Evolutionary conservation across 2,888 invertebrate genomes (phyloP).

Genomic region (Doris montereyensis): DNA sequence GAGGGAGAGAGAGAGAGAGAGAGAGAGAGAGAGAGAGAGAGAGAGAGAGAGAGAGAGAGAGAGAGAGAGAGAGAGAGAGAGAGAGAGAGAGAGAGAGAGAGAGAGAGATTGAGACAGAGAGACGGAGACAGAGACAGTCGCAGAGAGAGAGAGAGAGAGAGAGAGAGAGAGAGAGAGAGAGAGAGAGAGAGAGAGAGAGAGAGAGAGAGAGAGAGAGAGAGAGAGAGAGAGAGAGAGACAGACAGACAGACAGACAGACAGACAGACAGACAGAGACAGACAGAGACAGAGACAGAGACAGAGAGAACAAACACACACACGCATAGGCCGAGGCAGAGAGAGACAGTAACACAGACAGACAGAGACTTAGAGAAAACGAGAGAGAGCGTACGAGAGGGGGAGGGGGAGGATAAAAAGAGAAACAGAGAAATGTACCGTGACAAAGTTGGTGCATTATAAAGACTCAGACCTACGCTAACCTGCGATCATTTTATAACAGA

Average conservation of each 20-base stretch:
- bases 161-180: background rate
- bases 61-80: slow-evolving; percentile 1
- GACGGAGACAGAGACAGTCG: background rate
- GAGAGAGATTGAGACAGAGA: too few species aligned
- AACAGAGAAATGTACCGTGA: too few species aligned
- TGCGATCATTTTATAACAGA: too few species aligned
- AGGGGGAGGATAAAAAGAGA: too few species aligned
- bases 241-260: background rate
- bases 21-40: slow-evolving; percentile 23
- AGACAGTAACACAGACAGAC: too few species aligned
- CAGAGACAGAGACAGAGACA: slow-evolving; percentile 2
- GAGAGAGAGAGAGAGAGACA: background rate
- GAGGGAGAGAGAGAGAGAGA: background rate
- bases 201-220: background rate
- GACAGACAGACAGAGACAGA: background rate
- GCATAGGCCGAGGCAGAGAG: too few species aligned
- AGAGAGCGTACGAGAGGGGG: too few species aligned
- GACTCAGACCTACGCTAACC: too few species aligned
- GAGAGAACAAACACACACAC: too few species aligned
- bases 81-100: too few species aligned
- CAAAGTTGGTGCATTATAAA: too few species aligned
- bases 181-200: background rate
- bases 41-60: slow-evolving; percentile 7
- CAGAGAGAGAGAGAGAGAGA: background rate
- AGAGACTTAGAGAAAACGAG: too few species aligned